Conservation (phyloP, 2,888 invertebrate species). For the Junonia oenone region DNA sequence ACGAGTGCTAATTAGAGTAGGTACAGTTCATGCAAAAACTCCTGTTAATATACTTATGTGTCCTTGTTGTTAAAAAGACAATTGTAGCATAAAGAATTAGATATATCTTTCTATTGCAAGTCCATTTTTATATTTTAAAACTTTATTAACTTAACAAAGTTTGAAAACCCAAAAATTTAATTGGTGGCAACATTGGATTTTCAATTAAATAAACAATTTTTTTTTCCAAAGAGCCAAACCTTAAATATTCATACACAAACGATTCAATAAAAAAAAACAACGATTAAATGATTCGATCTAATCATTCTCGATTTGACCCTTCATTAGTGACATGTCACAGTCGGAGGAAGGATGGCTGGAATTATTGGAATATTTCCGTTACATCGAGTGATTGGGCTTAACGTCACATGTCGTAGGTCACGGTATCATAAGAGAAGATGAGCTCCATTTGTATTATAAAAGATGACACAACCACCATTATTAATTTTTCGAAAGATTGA, state of each 20-base stretch:
- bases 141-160: too few relatives aligned
- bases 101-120: too few relatives aligned
- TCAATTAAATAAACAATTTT: too few relatives aligned
- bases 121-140: too few relatives aligned
- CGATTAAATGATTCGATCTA: background rate
- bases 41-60: background rate
- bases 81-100: too few relatives aligned
- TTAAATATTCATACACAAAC: too few relatives aligned
- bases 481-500: too few relatives aligned
- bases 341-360: slow-evolving; percentile 10
- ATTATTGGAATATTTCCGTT: slow-evolving; percentile 14
- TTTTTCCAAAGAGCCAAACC: too few relatives aligned
- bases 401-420: slow-evolving; percentile 12
- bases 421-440: background rate
- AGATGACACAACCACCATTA: too few relatives aligned
- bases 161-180: too few relatives aligned
- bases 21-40: background rate
- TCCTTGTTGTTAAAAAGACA: background rate
- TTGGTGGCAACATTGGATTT: too few relatives aligned
- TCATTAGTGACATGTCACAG: slow-evolving; percentile 12
- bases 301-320: background rate
- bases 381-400: background rate
- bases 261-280: background rate
- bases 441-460: too few relatives aligned
- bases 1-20: slow-evolving; percentile 8